Evolutionary conservation across 37 sponge, comb jelly and placozoan species (phyloP), one percentile per base, ranked within the genome.

Genomic region (Aplysina aerophoba): DNA sequence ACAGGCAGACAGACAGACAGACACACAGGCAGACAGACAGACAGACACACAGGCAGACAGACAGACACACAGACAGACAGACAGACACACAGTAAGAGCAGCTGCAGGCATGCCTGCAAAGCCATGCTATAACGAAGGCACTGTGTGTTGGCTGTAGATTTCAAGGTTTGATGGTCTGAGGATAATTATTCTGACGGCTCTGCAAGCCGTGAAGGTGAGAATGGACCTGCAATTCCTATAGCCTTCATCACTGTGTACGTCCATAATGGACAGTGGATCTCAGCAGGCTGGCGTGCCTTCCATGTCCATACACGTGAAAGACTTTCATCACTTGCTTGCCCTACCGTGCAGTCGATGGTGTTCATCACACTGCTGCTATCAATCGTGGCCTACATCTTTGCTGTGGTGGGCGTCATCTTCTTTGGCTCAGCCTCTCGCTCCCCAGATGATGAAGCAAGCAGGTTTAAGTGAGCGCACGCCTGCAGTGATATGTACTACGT

Each of bases 371-470:
- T 97, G 25, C 85, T 97, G 24, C 87, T 97, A 24, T 73, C 92
- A 60, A 87, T 90, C 21, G 92, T 97, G 53, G 93, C 90, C 60
- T 97, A 91, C 93, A 97, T 97, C 38, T 97, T 94, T 89, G 97
- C 97, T 73, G 90, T 92, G 24, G 82, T 92, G 41, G 97, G 94
- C 57, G 88, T 94, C 33, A 89, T 92, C 73, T 84, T 94, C 80
- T 97, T 97, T 82, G 88, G 89, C 0, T 79, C 95, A 41, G 53
- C 39, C 3, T 75, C 78, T 16, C 37, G n/a, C 21, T 19, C 78
- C 17, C 59, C 75, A 28, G 53, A 21, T 35, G 54, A 84, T 56
- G 55, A 69, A 8, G 58, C 59, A 25, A 28, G 59, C 38, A 19
- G 85, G 39, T 72, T 55, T 41, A 21, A 2, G 57, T 84, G 59